Evolutionary conservation across 2,888 invertebrate species (phyloP).

Genomic region (Gari tellinella): DNA sequence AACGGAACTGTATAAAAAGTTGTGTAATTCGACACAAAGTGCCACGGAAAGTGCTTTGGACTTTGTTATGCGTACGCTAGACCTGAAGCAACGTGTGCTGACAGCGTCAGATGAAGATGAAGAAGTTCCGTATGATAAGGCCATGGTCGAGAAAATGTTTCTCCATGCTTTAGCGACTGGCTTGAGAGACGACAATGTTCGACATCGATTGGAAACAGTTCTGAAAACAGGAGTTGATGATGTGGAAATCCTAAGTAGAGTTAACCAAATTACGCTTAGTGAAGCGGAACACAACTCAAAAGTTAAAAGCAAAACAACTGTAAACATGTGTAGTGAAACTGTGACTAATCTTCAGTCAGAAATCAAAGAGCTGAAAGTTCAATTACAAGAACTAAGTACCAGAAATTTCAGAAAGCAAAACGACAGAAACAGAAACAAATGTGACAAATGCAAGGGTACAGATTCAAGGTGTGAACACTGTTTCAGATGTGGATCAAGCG

Average conservation of each 20-base stretch:
- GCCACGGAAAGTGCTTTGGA: constrained; percentile 17
- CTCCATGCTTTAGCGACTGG: constrained; percentile 26
- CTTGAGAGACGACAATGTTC: constrained; percentile 4
- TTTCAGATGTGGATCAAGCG: not conserved
- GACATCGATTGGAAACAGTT: constrained; percentile 11
- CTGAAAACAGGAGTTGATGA: not conserved
- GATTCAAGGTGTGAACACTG: not conserved
- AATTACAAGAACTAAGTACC: too few relatives aligned
- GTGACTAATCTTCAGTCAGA: not conserved
- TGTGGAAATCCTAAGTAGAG: constrained; percentile 8
- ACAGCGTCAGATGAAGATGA: constrained; percentile 17
- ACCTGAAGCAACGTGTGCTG: constrained; percentile 26
- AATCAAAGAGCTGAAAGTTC: not conserved
- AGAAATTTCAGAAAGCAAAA: too few relatives aligned
- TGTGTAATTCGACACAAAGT: constrained; percentile 20
- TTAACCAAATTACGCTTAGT: constrained; percentile 4
- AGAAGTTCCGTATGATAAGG: constrained; percentile 10
- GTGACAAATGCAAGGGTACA: not conserved
- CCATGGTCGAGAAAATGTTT: constrained; percentile 19
- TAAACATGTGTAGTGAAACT: not conserved
- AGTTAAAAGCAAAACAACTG: not conserved
- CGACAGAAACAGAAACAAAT: not conserved
- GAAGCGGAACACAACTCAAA: constrained; percentile 16
- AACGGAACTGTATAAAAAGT: constrained; percentile 32
- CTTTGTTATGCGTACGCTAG: constrained; percentile 28